These are phyloP conservation scores for Ia io DNA, from an alignment of 2,113 vertebrate genomes.

Conservation along the genomic window DNA sequence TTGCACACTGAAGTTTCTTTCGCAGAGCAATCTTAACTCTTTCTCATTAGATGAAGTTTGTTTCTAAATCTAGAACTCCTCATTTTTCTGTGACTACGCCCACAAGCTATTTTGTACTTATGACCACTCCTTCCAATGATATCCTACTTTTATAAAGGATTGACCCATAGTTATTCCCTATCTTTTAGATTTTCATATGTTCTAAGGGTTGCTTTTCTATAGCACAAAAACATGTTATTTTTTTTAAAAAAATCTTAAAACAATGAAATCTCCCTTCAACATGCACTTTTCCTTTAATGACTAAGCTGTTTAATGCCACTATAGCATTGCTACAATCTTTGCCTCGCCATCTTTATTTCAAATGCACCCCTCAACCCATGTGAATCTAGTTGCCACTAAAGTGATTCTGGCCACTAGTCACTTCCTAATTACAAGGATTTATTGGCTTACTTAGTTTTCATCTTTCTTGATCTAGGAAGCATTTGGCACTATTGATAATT, in stretches of 20 bases:
- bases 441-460: background rate
- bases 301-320: background rate
- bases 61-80: background rate
- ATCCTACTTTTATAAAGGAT: background rate
- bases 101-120: background rate
- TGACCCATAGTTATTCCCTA: accelerated
- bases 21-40: background rate
- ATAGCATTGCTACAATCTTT: background rate
- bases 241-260: background rate
- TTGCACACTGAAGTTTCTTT: background rate
- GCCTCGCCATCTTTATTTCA: background rate
- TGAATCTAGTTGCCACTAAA: background rate
- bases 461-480: background rate
- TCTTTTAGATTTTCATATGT: background rate
- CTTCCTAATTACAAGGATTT: background rate
- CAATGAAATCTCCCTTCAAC: background rate
- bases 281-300: background rate
- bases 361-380: background rate
- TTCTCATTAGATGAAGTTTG: background rate
- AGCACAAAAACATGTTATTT: background rate
- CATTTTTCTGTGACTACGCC: background rate
- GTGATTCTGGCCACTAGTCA: background rate
- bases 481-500: background rate
- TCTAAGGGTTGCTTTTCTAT: background rate
- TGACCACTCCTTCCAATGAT: background rate